Evolutionary conservation across 2,888 invertebrate genomes (phyloP), one percentile per base, ranked within the genome.

Genomic region (Abrostola tripartita): DNA sequence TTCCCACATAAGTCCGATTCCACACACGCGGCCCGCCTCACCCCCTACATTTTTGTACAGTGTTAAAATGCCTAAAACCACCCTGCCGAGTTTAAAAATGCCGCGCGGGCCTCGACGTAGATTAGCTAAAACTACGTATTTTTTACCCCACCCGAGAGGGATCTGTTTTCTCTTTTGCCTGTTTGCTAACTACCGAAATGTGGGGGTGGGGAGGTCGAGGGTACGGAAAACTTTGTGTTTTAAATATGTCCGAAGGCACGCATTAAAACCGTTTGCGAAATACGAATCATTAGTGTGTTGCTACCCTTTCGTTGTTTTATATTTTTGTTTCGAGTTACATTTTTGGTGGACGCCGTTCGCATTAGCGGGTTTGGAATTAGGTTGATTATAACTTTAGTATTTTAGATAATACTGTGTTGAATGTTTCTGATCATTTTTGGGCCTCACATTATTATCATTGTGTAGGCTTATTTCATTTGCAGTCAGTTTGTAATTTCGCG

Each of bases 91-190:
- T 91, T 91, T 90, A 90, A 91, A 90, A 88, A 82, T 86, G 79
- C 85, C 81, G 81, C 85, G 74, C 79, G 81, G 79, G 86, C 80
- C 85, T 71, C 87, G 92, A 95, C 95, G 95, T 94, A 95, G 95
- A 95, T 95, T 95, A 95, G 95, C 95, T 95, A 95, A 95, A 95
- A 95, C 95, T 95, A 95, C 95, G 95, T 95, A 95, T 95, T 95
- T 95, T 95, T 95, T 95, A 95, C 95, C 95, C 94, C 92, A 61
- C 68, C 59, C 36, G 53, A 73, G 70, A 70, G 81, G 77, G 79
- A 71, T 71, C 69, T 65, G 79, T 72, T 70, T 71, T 76, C 80
- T 76, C 78, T 71, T 75, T 90, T 83, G 76, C 71, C 73, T 76
- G 85, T 82, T 82, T 81, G 90, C 91, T 92, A 93, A 94, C 93